These are phyloP conservation scores for Terrapene triunguis DNA, from an alignment of 2,113 vertebrate genomes.

Conservation along the genomic window DNA sequence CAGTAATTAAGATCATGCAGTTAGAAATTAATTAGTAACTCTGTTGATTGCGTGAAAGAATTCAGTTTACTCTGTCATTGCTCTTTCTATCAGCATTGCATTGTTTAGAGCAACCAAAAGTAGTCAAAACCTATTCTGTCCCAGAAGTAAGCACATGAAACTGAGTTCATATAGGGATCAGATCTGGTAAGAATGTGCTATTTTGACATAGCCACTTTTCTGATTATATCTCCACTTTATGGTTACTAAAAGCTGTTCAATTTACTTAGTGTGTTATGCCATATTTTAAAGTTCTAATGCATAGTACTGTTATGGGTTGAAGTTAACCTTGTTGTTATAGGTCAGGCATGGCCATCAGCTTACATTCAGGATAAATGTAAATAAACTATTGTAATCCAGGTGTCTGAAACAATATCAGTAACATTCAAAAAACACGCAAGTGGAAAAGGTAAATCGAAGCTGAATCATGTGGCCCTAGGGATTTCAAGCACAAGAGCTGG, in stretches of 20 bases:
- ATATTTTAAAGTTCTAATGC: not conserved
- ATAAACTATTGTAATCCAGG: not conserved
- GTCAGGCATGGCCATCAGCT: not conserved
- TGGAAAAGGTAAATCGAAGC: not conserved
- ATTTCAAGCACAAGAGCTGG: not conserved
- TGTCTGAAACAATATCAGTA: not conserved
- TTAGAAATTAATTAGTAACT: too few species aligned
- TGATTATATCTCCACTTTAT: not conserved
- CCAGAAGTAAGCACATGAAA: too few species aligned
- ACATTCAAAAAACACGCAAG: not conserved
- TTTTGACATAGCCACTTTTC: not conserved
- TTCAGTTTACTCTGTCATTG: too few species aligned
- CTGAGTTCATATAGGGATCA: too few species aligned
- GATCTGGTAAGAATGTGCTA: too few species aligned
- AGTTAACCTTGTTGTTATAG: not conserved
- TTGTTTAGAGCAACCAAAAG: too few species aligned
- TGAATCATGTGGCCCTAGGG: not conserved
- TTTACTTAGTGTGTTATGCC: not conserved
- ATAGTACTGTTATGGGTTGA: not conserved
- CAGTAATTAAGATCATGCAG: too few species aligned
- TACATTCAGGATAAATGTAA: not conserved
- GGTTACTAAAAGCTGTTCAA: not conserved
- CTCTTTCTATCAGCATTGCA: too few species aligned
- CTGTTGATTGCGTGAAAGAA: too few species aligned
- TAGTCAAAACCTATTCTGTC: too few species aligned